Percentiles rank a stretch among this genome's conserved stretches.
phyloP scores from a whole-genome alignment of 2,888 invertebrate species.

The Deroplatys truncata region DNA sequence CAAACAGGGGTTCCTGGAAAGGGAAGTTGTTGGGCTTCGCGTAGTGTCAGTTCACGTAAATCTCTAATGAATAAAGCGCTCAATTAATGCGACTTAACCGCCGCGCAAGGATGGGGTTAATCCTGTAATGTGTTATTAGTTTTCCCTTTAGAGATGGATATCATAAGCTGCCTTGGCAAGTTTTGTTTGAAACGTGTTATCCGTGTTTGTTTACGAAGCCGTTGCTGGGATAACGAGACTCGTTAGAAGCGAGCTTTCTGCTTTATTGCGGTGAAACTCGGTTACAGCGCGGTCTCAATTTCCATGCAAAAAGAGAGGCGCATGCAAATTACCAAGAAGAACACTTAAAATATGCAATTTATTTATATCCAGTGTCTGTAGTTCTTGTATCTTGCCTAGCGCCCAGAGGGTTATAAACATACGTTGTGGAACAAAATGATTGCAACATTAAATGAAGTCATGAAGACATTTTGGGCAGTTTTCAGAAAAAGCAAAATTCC shows the following conservation, averaged over 20 bases:
- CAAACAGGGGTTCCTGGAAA: background rate
- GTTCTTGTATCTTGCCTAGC: background rate
- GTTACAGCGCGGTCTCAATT: background rate
- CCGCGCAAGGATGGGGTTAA: background rate
- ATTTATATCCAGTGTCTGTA: background rate
- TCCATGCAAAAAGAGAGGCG: background rate
- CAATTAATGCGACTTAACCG: background rate
- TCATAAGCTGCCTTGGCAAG: background rate
- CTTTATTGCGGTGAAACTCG: background rate
- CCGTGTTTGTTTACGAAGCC: background rate
- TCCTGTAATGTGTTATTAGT: background rate
- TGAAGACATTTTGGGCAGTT: no score
- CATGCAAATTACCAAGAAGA: background rate
- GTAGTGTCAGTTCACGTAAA: background rate
- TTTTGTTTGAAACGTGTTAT: background rate
- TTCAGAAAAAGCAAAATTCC: no score
- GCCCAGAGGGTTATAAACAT: no score
- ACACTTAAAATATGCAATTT: background rate
- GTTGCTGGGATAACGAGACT: background rate
- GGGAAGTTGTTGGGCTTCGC: background rate
- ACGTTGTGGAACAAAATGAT: no score
- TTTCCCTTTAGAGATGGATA: background rate
- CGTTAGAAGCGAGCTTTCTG: background rate
- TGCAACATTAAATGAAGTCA: no score
- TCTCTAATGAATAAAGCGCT: background rate